Conservation (phyloP, 2,113 vertebrate species). For the Atractosteus spatula region DNA sequence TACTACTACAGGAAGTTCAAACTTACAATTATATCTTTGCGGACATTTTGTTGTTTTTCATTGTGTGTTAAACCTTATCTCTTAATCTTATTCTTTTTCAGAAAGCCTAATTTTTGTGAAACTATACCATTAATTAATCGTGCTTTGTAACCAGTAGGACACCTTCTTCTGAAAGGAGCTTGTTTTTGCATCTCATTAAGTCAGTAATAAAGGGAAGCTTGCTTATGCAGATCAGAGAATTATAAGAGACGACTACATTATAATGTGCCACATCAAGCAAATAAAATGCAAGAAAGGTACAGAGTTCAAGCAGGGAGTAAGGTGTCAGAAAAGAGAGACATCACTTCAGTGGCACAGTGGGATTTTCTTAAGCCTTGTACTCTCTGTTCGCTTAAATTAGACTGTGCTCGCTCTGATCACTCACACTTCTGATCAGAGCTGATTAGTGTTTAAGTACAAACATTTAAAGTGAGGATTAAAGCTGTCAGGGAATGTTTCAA, state of each 20-base stretch:
- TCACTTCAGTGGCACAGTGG: slow-evolving; percentile 52
- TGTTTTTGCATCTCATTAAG: neutral
- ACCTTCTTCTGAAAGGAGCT: too few relatives aligned
- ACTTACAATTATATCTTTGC: too few relatives aligned
- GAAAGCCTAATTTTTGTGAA: too few relatives aligned
- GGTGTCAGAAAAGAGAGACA: slow-evolving; percentile 41
- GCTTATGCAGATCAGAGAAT: neutral
- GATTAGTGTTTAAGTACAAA: slow-evolving; percentile 65
- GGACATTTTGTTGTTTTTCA: too few relatives aligned
- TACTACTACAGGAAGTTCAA: too few relatives aligned
- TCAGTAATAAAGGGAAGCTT: neutral
- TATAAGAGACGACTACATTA: neutral
- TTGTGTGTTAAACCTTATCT: too few relatives aligned
- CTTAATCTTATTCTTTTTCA: too few relatives aligned
- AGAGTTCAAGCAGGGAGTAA: slow-evolving; percentile 39
- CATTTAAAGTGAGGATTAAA: slow-evolving; percentile 56
- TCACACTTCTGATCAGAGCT: slow-evolving; percentile 48
- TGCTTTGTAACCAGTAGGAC: too few relatives aligned
- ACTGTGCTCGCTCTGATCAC: slow-evolving; percentile 45
- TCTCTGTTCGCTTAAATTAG: slow-evolving; percentile 63
- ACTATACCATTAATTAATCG: too few relatives aligned
- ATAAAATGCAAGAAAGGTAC: neutral
- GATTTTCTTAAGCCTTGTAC: slow-evolving; percentile 63
- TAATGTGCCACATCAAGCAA: neutral
- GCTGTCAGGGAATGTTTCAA: slow-evolving; percentile 49